These are phyloP conservation scores for Syngnathoides biaculeatus DNA, from an alignment of 2,113 vertebrate species.

Conservation along the genomic window DNA sequence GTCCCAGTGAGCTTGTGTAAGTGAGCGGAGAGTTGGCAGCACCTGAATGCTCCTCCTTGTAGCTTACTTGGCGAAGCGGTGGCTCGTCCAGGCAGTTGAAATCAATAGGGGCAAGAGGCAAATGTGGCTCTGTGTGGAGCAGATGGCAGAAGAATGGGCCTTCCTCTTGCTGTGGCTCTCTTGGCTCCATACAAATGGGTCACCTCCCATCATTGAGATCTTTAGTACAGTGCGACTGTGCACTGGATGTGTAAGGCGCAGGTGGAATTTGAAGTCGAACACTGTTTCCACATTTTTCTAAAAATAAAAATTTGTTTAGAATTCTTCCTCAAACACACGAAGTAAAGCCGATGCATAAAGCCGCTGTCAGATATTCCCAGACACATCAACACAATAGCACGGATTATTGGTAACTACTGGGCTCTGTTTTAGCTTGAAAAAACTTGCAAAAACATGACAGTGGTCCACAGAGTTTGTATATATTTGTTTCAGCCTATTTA, in stretches of 20 bases:
- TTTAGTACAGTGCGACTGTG: background rate
- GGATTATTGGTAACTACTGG: no score
- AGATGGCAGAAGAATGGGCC: conserved; percentile 72
- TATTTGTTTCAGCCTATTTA: no score
- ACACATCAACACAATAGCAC: no score
- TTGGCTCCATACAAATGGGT: conserved; percentile 63
- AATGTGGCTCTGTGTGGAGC: conserved; percentile 61
- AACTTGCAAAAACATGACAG: no score
- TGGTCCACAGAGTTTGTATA: no score
- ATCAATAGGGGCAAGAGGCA: conserved; percentile 63
- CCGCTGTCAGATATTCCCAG: no score
- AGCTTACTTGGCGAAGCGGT: conserved; percentile 46
- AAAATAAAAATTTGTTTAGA: conserved; percentile 5
- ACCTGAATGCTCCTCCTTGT: conserved; percentile 72
- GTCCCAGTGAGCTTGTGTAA: conserved; percentile 58
- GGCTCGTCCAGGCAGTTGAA: conserved; percentile 62
- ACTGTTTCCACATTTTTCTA: no score
- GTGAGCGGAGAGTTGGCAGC: conserved; percentile 54
- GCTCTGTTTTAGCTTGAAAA: no score
- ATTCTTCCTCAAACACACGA: no score
- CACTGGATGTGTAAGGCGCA: background rate
- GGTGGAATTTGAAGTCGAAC: background rate
- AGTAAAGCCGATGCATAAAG: no score
- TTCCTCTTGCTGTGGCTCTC: conserved; percentile 48
- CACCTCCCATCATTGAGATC: conserved; percentile 18